Conservation (phyloP, 2,888 invertebrate genomes). For the Hirtodrosophila cameraria region DNA sequence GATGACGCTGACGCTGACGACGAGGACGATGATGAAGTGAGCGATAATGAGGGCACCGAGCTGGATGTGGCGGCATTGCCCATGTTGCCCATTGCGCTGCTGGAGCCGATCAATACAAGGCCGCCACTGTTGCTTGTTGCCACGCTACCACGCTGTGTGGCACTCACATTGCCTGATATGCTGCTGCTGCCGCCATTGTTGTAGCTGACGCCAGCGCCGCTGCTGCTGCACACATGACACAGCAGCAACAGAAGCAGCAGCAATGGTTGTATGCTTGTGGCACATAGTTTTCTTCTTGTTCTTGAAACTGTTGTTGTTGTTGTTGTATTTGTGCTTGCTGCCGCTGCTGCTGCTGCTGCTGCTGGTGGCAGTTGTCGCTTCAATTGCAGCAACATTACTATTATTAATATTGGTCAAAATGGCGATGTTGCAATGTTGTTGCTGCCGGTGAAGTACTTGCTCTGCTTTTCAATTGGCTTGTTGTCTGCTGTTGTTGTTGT, state of each 20-base stretch:
- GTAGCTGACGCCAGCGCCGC: conserved; percentile 62
- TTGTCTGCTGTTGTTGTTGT: not conserved
- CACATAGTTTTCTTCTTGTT: conserved; percentile 54
- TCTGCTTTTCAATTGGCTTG: conserved; percentile 11
- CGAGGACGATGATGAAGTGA: conserved; percentile 66
- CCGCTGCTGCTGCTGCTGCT: conserved; percentile 48
- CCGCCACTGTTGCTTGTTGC: conserved; percentile 60
- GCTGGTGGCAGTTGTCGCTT: conserved; percentile 74
- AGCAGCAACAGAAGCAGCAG: conserved; percentile 50
- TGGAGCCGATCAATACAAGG: conserved; percentile 71
- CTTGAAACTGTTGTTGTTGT: conserved; percentile 38
- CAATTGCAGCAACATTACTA: conserved; percentile 83
- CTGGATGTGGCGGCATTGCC: conserved; percentile 47
- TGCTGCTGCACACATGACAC: conserved; percentile 67
- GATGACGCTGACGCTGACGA: conserved; percentile 34
- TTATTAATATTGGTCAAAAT: conserved; percentile 80
- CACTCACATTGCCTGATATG: conserved; percentile 55
- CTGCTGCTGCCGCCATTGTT: conserved; percentile 48
- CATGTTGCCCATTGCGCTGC: conserved; percentile 45
- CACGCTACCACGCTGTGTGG: conserved; percentile 41
- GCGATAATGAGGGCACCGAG: conserved; percentile 69
- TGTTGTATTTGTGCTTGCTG: too few relatives aligned
- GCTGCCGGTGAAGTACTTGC: conserved; percentile 40
- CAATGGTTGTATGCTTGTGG: conserved; percentile 2
- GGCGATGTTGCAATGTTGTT: conserved; percentile 51